Base-by-base conservation (phyloP, 2,113 vertebrate species). In the Embiotoca jacksoni region DNA sequence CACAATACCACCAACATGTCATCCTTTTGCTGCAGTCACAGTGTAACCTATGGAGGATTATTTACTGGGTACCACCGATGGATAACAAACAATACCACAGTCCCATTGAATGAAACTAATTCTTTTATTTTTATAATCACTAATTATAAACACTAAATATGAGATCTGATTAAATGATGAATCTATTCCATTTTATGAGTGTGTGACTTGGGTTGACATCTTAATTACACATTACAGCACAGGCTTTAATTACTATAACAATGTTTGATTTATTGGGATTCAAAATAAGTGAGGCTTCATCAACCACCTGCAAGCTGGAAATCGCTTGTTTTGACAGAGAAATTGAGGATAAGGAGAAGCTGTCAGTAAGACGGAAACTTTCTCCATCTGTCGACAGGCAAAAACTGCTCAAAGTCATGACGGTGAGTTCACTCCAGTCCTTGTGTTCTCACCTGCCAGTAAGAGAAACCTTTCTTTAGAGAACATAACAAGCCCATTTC, bases 261-360 rank as follows among this genome's bases (percentile, higher is more conserved):
- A 36, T 57, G 52, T 78, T 86, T 66, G 63, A 80, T 82, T 83
- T 73, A 58, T 65, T 71, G 47, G 55, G 49, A 80, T 69, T 74
- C 44, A 56, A 70, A 80, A 75, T 71, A 83, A 86, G 87, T 71
- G 57, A 81, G 71, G 35, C 63, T 66, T 88, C 81, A 88, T 85
- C 89, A 90, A 72, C 81, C 87, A 88, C 87, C 88, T 89, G 83
- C 88, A 67, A 82, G 54, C 66, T 30, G 49, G 68, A 81, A 82
- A 75, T 56, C 9, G 9, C 50, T 70, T 82, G 75, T 87, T 90
- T 75, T 80, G 72, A 73, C 59, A 54, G 36, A 49, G 44, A 69
- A 72, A 16, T 44, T 68, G 71, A 57, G 55, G 58, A 85, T 80
- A 61, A 68, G 41, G 31, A 52, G 54, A 53, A 59, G 31, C n/a